Evolutionary conservation across 2,113 vertebrate species (phyloP), one percentile per base, ranked within the genome.

Genomic region (Gila orcuttii): DNA sequence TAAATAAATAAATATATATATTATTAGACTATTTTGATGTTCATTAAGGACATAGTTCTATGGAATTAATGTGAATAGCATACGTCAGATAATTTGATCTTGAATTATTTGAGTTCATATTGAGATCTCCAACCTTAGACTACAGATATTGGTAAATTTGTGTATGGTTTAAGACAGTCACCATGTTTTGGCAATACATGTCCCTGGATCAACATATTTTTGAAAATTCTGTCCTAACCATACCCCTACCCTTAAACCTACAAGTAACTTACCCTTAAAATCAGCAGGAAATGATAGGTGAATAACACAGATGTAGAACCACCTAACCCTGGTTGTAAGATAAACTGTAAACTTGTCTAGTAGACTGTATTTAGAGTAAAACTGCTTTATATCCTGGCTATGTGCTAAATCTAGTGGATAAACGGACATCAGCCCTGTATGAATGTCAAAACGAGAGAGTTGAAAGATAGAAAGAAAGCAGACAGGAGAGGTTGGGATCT

Each of bases 401-500:
- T 50, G 5, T 42, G 25, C 9, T 68, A 6, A 25, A 68, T 66
- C 59, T 62, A 19, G 4, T 68, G 8, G 13, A 85, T 28, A 69
- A 85, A 85, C 19, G 7, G 19, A 55, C 47, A 33, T 66, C 12
- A 13, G 55, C 47, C 8, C 76, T 69, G 28, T 52, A 21, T 71
- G 42, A 71, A 71, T n/a, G 28, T 31, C 62, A 62, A 36, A 76
- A 15, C 15, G 3, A 64, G 3, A 71, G 76, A 57, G 52, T 17
- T 77, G 15, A 62, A 42, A 77, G 55, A 60, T 11, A 74, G 45
- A 15, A 57, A 57, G 73, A 73, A 11, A 15, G 76, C 23, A 10
- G 42, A 17, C 45, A 28, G 73, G 45, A 71, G 25, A 85, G 79
- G 62, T n/a, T 47, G 80, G 33, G 71, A 75, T 74, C 82, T 28